phyloP scores from a whole-genome alignment of 2,888 invertebrate genomes.

The Synergus laeviventris region DNA sequence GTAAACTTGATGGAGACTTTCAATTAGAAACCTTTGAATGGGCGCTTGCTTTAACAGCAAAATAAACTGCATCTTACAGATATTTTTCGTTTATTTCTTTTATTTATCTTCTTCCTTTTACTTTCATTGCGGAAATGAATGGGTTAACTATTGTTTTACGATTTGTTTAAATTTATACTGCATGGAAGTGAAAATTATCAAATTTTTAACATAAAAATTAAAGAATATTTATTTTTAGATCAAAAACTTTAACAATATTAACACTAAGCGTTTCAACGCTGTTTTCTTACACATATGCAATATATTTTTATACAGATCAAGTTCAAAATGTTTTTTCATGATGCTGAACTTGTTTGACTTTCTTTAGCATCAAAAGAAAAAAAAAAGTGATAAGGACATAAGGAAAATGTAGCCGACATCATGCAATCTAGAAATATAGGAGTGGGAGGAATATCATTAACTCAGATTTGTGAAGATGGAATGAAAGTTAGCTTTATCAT shows the following conservation, averaged over 20 bases:
- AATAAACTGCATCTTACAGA: neutral
- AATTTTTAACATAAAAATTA: no score
- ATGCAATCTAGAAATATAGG: constrained; percentile 13
- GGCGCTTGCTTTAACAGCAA: neutral
- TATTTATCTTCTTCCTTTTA: neutral
- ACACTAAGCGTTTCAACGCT: no score
- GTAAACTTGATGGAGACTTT: neutral
- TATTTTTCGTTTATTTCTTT: neutral
- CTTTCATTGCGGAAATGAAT: neutral
- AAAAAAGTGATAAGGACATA: constrained; percentile 35
- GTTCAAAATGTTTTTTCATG: no score
- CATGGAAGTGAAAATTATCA: no score
- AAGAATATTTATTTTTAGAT: no score
- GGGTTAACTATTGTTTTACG: no score
- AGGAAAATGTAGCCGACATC: constrained; percentile 11
- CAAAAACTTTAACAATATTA: no score
- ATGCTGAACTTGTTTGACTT: neutral
- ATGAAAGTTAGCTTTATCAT: constrained; percentile 30
- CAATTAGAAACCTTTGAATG: neutral
- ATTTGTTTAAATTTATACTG: no score
- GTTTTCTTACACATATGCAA: no score
- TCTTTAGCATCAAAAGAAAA: constrained; percentile 7
- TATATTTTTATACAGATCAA: no score
- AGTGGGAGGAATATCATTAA: constrained; percentile 33
- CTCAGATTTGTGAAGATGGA: neutral